Evolutionary conservation across 2,113 vertebrate species (phyloP).

Genomic region (Sylvietta virens): DNA sequence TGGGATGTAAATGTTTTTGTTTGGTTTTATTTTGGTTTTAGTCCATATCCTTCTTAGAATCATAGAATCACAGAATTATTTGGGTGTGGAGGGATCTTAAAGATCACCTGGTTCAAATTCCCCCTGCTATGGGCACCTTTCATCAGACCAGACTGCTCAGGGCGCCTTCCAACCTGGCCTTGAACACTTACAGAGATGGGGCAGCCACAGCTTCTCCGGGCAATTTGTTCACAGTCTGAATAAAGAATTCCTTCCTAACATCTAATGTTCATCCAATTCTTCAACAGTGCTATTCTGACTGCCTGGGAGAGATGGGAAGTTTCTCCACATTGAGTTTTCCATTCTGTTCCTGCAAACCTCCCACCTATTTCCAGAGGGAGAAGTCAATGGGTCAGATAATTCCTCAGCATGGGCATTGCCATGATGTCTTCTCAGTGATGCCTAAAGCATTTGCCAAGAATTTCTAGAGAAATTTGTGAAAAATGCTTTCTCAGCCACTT

Average conservation of each 20-base stretch:
- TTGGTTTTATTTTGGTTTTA: background rate
- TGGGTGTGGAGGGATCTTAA: background rate
- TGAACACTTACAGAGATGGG: background rate
- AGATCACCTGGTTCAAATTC: background rate
- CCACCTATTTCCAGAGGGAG: background rate
- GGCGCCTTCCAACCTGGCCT: background rate
- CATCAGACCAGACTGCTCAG: background rate
- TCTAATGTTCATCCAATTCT: background rate
- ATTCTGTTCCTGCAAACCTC: background rate
- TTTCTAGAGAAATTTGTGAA: background rate
- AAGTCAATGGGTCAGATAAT: background rate
- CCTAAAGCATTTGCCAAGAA: background rate
- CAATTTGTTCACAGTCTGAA: background rate
- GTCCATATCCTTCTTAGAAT: background rate
- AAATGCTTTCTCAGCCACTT: background rate
- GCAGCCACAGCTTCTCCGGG: background rate
- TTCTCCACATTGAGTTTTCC: background rate
- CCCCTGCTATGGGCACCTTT: background rate
- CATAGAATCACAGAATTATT: background rate
- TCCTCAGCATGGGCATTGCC: background rate
- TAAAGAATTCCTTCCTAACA: background rate
- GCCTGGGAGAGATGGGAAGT: rapidly evolving
- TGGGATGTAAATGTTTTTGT: background rate
- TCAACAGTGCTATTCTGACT: background rate
- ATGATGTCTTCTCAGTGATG: rapidly evolving